These are phyloP conservation scores for Tyrannus savana DNA, from an alignment of 2,113 vertebrate genomes.

Conservation along the genomic window DNA sequence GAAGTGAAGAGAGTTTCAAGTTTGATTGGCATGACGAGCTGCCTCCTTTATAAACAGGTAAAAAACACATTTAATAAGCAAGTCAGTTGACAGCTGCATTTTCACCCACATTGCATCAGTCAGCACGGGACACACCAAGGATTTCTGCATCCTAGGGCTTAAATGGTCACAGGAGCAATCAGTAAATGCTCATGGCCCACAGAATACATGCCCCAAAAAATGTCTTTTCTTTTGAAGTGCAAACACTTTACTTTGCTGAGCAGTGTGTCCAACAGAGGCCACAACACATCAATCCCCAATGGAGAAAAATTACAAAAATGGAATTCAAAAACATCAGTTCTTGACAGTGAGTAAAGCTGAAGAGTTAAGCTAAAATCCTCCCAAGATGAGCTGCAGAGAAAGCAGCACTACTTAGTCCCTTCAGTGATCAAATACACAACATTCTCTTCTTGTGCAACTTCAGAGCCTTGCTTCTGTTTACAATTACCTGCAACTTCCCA, in stretches of 20 bases:
- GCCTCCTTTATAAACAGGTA: not conserved
- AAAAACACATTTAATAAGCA: not conserved
- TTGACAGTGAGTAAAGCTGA: not conserved
- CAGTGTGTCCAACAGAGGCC: not conserved
- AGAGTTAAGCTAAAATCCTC: not conserved
- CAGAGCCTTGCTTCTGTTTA: not conserved
- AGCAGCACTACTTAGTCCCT: not conserved
- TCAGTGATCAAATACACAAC: not conserved
- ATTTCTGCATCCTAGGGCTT: not conserved
- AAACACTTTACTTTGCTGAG: not conserved
- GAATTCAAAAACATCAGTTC: not conserved
- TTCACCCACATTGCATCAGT: not conserved
- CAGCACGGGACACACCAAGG: not conserved
- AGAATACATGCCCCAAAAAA: not conserved
- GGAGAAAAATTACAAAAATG: not conserved
- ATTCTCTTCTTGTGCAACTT: not conserved
- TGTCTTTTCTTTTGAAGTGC: not conserved
- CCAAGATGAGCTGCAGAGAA: not conserved
- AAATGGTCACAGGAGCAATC: not conserved
- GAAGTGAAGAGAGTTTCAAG: not conserved
- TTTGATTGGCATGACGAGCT: not conserved
- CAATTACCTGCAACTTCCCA: not conserved
- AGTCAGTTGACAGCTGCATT: not conserved
- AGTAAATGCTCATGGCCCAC: not conserved
- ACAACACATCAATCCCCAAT: not conserved